Percentiles rank a stretch among this genome's conserved stretches.
Conservation (phyloP, 2,797 vertebrate species). For the Alauda arvensis region DNA sequence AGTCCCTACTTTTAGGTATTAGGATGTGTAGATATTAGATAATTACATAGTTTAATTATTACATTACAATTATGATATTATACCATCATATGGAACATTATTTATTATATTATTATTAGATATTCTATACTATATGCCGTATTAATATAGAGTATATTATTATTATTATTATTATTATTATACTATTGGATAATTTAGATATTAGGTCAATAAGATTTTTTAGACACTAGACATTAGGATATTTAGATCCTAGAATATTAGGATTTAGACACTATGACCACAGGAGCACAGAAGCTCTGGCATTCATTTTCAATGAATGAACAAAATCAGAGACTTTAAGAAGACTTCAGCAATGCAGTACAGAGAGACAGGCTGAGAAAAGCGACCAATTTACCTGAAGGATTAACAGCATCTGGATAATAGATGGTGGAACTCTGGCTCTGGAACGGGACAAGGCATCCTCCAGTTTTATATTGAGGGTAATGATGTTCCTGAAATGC, state of each 20-base stretch:
- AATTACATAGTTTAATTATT: neutral
- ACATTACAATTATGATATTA: neutral
- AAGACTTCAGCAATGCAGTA: neutral
- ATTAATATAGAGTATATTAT: neutral
- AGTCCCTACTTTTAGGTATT: neutral
- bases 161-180: neutral
- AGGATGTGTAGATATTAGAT: neutral
- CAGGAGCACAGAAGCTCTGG: neutral
- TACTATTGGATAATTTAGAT: neutral
- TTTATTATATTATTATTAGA: neutral
- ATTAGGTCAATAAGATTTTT: neutral
- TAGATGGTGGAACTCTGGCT: conserved; percentile 89
- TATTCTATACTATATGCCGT: neutral
- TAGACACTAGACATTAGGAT: neutral
- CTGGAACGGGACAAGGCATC: conserved; percentile 88
- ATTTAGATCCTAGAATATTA: neutral
- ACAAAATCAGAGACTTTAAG: neutral
- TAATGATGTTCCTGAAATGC: conserved; percentile 93
- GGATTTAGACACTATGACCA: neutral
- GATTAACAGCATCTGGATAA: conserved; percentile 95
- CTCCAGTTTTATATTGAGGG: conserved; percentile 92
- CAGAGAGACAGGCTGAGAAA: neutral
- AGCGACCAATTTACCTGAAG: conserved; percentile 81
- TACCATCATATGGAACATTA: neutral
- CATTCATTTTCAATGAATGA: neutral